Conservation (phyloP, 2,797 vertebrate species). For the Sandelia bainsii region DNA sequence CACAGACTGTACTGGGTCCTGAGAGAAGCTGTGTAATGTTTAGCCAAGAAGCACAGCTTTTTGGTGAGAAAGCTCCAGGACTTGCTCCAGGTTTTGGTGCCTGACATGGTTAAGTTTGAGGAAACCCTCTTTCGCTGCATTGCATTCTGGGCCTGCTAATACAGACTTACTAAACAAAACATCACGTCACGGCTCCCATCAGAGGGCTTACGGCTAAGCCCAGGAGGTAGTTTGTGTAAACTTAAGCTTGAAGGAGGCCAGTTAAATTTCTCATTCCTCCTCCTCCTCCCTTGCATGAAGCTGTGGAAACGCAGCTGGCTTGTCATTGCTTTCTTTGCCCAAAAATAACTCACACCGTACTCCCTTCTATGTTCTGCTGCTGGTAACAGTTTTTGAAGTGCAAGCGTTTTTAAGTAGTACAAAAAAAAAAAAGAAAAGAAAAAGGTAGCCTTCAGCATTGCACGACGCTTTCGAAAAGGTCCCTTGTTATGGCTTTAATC, state of each 20-base stretch:
- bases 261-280: slow-evolving; percentile 15
- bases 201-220: slow-evolving; percentile 22
- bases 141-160: background rate
- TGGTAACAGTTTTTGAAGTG: slow-evolving; percentile 55
- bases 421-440: background rate
- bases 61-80: background rate
- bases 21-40: too few relatives aligned
- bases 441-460: slow-evolving; percentile 15
- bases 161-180: slow-evolving; percentile 23
- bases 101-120: background rate
- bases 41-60: background rate
- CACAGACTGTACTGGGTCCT: background rate
- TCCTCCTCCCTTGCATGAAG: slow-evolving; percentile 39
- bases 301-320: slow-evolving; percentile 78
- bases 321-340: slow-evolving; percentile 62
- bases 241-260: slow-evolving; percentile 39
- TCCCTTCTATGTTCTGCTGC: slow-evolving; percentile 54
- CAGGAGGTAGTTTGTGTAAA: slow-evolving; percentile 55
- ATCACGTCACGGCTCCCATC: slow-evolving; percentile 34
- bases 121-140: background rate
- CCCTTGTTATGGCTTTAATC: slow-evolving; percentile 45
- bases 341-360: slow-evolving; percentile 62
- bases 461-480: slow-evolving; percentile 32
- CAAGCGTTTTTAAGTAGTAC: slow-evolving; percentile 45
- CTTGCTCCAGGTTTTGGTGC: background rate